A percentile compares a stretch with the other conserved stretches of the same genome.
phyloP scores from a whole-genome alignment of 2,888 invertebrate genomes.

The Agonopterix alstromeriana region DNA sequence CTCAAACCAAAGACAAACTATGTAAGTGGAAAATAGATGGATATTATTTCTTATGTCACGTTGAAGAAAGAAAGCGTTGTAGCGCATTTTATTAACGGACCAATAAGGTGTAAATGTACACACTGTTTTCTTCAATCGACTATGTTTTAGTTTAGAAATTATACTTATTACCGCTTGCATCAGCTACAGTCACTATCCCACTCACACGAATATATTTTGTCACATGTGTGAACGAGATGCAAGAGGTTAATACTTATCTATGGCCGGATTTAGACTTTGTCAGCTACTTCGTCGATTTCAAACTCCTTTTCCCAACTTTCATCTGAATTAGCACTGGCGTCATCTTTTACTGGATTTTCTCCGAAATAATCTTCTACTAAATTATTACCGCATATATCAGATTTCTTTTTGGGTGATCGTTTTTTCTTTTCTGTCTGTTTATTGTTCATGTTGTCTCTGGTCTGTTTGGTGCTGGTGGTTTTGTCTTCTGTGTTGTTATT shows the following conservation, averaged over 20 bases:
- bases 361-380: slow-evolving; percentile 74
- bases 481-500: slow-evolving; percentile 51
- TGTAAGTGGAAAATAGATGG: no score
- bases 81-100: no score
- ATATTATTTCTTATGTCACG: no score
- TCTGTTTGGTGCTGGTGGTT: slow-evolving; percentile 30
- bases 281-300: slow-evolving; percentile 61
- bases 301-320: slow-evolving; percentile 80
- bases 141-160: no score
- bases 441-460: slow-evolving; percentile 13
- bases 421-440: slow-evolving; percentile 40
- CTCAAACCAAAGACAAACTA: no score
- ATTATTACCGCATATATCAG: slow-evolving; percentile 66
- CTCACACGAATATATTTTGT: no score
- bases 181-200: no score
- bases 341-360: slow-evolving; percentile 61
- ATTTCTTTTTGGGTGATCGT: slow-evolving; percentile 52
- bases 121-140: no score
- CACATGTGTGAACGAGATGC: background rate
- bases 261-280: slow-evolving; percentile 46
- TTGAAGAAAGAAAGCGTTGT: no score
- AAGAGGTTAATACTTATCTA: slow-evolving; percentile 11
- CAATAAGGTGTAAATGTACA: no score
- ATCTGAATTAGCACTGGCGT: slow-evolving; percentile 70
- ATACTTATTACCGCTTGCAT: background rate